Conservation (phyloP, 1,140 invertebrate genomes). For the Neotoxoptera formosana region DNA sequence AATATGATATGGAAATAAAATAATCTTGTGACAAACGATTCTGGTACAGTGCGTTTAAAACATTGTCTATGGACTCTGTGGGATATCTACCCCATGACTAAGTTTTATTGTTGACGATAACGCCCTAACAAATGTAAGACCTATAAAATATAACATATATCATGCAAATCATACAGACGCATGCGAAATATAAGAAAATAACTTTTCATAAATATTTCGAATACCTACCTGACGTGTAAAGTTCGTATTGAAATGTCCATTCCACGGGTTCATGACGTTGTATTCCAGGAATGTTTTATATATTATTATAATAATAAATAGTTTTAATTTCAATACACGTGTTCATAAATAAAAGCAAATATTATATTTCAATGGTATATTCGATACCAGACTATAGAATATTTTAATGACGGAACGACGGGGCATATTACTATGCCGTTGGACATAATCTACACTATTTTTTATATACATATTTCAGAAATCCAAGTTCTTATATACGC, state of each 20-base stretch:
- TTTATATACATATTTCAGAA: background rate
- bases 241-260: background rate
- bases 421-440: background rate
- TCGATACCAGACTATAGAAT: background rate
- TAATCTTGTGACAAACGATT: background rate
- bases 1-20: too few relatives aligned
- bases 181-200: background rate
- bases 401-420: background rate
- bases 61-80: background rate
- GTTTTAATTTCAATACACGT: background rate
- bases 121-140: background rate
- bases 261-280: background rate
- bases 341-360: background rate
- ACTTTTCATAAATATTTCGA: background rate
- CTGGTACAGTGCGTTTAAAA: background rate
- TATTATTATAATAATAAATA: background rate
- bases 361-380: background rate
- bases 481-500: background rate
- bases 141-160: background rate
- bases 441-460: background rate
- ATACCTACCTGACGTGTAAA: background rate
- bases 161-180: background rate
- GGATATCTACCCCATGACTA: background rate
- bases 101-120: background rate
- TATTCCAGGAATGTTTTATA: background rate